phyloP scores from a whole-genome alignment of 2,888 invertebrate genomes.

The Eupeodes luniger region DNA sequence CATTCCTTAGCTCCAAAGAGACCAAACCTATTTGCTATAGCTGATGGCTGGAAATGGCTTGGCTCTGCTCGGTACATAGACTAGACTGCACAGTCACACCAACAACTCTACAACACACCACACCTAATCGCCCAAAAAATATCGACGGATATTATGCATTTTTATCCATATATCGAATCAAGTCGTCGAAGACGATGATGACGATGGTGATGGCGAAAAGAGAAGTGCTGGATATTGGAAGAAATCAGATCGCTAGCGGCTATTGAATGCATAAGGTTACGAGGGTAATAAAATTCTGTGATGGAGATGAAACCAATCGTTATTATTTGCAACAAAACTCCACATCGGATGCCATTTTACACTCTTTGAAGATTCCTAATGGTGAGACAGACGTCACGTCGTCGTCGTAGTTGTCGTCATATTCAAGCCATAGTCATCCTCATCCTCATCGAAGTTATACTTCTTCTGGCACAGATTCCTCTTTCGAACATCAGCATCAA shows the following conservation, averaged over 20 bases:
- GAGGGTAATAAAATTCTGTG: conserved; percentile 74
- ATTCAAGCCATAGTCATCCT: not conserved
- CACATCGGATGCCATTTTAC: conserved; percentile 54
- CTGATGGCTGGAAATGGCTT: not conserved
- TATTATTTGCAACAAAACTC: conserved; percentile 29
- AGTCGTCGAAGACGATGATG: too few relatives aligned
- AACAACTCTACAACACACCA: conserved; percentile 27
- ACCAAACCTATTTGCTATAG: conserved; percentile 53
- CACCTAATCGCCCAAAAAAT: conserved; percentile 65
- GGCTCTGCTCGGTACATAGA: not conserved
- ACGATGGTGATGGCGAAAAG: conserved; percentile 7
- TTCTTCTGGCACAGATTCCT: conserved; percentile 40
- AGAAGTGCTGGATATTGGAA: not conserved
- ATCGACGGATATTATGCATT: conserved; percentile 56
- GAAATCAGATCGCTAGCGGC: conserved; percentile 75
- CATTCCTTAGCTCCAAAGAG: conserved; percentile 52
- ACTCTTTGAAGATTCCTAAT: conserved; percentile 7
- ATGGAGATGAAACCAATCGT: conserved; percentile 68
- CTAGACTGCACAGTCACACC: not conserved
- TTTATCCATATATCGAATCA: conserved; percentile 13
- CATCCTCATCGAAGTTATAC: not conserved
- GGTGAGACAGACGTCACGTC: conserved; percentile 44
- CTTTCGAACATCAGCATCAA: not conserved
- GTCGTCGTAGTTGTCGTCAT: not conserved
- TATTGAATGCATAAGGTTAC: conserved; percentile 75